These are phyloP conservation scores for Chamaetylas fuelleborni DNA, from an alignment of 2,113 vertebrate species.

Conservation along the genomic window DNA sequence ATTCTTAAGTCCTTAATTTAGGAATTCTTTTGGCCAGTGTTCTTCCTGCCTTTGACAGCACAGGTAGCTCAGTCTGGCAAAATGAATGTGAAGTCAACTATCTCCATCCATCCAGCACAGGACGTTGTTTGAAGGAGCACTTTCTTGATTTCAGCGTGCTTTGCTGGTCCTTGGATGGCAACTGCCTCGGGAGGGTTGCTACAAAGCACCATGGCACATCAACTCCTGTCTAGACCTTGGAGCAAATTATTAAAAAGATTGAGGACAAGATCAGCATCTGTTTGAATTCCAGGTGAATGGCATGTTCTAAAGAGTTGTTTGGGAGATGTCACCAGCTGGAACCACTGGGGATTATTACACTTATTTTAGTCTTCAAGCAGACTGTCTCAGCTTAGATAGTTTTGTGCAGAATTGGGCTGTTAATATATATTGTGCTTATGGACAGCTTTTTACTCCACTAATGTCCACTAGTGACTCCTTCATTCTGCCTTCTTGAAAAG, in stretches of 20 bases:
- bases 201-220: background rate
- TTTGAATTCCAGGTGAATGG: background rate
- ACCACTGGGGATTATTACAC: background rate
- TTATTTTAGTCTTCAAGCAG: background rate
- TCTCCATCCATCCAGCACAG: background rate
- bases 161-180: background rate
- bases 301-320: background rate
- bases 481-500: background rate
- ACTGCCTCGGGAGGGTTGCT: background rate
- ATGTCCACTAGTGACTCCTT: background rate
- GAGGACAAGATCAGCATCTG: background rate
- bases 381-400: background rate
- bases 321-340: background rate
- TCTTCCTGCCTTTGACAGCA: background rate
- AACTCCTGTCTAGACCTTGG: background rate
- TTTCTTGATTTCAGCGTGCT: background rate
- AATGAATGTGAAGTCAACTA: background rate
- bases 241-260: conserved; percentile 16
- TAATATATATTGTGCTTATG: background rate
- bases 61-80: background rate
- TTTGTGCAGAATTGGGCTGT: background rate
- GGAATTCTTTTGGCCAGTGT: background rate
- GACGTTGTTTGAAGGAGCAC: background rate
- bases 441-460: background rate
- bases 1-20: background rate